Evolutionary conservation across 2,888 invertebrate genomes (phyloP), one percentile per base, ranked within the genome.

Genomic region (Acholoe squamosa): DNA sequence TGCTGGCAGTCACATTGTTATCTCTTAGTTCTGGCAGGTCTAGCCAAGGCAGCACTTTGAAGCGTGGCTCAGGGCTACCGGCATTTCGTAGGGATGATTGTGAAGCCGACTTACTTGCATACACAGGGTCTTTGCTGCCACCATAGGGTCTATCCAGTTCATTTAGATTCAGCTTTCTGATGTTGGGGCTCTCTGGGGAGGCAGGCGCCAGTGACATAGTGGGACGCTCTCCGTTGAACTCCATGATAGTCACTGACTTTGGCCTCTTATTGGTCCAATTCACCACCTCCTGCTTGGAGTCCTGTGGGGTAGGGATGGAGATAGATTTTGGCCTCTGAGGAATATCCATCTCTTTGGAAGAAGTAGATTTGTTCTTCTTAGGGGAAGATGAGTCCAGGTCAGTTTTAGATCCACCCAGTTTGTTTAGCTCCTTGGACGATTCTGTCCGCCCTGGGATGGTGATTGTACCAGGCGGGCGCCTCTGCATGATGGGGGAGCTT

Each of bases 201-300:
- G 7, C 28, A 5, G 84, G 28, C n/a, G 25, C 25, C 16, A 16
- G 22, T 1, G 52, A 52, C 52, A 54, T 0, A 86, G 54, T 86
- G 14, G 80, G 43, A 19, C 86, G 52, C 14, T 86, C 54, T 16
- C 52, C 28, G 1, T 14, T 22, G 28, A 56, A 86, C 56, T 86
- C 86, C 86, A 86, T 86, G 54, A 86, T 86, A 22, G 86, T 86
- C 16, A 86, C 86, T 14, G 86, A 86, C 54, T 86, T 86, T 28
- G 86, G 86, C 16, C 86, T 52, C 54, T 86, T 86, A 28, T 86
- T 86, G n/a, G 31, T 54, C 25, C 28, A 31, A 12, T 31, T 31
- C 31, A 31, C 33, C 84, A 34, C 84, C 25, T 86, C 54, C 28
- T 25, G 25, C 54, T 19, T 52, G 0, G 56, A 33, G 14, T 86